Base-by-base conservation (phyloP, 2,797 vertebrate species). In the Rhynchotus rufescens region DNA sequence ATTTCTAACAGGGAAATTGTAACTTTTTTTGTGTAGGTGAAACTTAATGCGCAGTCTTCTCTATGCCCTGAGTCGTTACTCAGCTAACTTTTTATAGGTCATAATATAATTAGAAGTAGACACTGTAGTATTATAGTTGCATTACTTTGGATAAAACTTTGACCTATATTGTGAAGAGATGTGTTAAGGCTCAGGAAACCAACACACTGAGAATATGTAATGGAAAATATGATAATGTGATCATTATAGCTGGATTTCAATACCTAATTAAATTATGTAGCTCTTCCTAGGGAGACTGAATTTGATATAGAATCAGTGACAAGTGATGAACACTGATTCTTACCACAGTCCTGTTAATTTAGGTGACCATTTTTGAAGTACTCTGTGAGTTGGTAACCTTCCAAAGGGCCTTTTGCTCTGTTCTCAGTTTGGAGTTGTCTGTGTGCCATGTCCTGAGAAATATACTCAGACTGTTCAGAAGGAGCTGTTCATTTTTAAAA, bases 11-110 rank as follows among this genome's bases (percentile, higher is more conserved):
- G 10, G 21, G 23, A 69, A 20, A 36, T 62, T 64, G 28, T 60
- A 64, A 12, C 5, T 36, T 92, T 93, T 40, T 45, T 3, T 72
- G 72, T n/a, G 15, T 80, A 79, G 38, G 20, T 91, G 86, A 94
- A 95, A 94, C 56, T 75, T 91, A 95, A 90, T 74, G 30, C 74
- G 90, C 30, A 32, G 0, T 71, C 47, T 65, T 91, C 66, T 84
- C 64, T 90, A 28, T 82, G 80, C 56, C 68, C 52, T 61, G 75
- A 87, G 79, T 87, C 65, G 34, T 93, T 90, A 90, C 36, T 84
- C 93, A 82, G 80, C 69, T 92, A 62, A 74, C 87, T 94, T 93
- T 94, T 96, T 85, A 84, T 93, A 93, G 77, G 36, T 91, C 32
- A 74, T 13, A 25, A 34, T 96, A 87, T 93, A 93, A 88, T 91